These are phyloP conservation scores for Dendrocincla tyrannina DNA, from an alignment of 2,797 vertebrate genomes.

Conservation along the genomic window DNA sequence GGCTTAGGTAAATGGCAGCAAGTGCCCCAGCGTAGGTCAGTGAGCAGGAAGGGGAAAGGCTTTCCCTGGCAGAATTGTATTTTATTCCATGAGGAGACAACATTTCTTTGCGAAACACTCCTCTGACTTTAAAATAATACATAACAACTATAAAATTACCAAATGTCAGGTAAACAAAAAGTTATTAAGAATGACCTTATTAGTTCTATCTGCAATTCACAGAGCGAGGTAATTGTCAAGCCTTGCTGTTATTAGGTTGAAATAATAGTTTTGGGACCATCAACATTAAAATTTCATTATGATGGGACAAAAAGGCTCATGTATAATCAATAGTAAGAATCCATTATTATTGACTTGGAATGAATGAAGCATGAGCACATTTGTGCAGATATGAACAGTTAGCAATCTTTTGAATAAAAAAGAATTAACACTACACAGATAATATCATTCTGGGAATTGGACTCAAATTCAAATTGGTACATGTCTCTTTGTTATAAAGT, in stretches of 20 bases:
- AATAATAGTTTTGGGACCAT: conserved; percentile 85
- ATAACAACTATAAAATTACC: conserved; percentile 81
- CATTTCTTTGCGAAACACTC: conserved; percentile 66
- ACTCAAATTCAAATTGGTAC: conserved; percentile 47
- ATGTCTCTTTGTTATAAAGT: conserved; percentile 43
- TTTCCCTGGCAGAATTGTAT: background rate
- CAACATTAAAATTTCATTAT: conserved; percentile 93
- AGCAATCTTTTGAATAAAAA: conserved; percentile 74
- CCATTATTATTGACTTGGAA: conserved; percentile 83
- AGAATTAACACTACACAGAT: conserved; percentile 72
- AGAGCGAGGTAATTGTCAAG: conserved; percentile 89
- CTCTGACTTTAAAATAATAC: conserved; percentile 79
- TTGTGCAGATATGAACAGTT: conserved; percentile 68
- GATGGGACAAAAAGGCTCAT: conserved; percentile 93
- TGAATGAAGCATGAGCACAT: conserved; percentile 72
- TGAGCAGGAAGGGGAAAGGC: background rate
- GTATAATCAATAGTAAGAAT: conserved; percentile 91
- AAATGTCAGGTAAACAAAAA: conserved; percentile 89
- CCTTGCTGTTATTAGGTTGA: conserved; percentile 84
- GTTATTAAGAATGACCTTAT: conserved; percentile 89
- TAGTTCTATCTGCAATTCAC: conserved; percentile 87
- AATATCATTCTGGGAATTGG: conserved; percentile 70
- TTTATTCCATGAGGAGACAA: conserved; percentile 19
- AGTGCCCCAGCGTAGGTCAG: background rate
- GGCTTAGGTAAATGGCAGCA: conserved; percentile 1